phyloP scores from a whole-genome alignment of 2,797 vertebrate genomes.

The Pangasius krempfi region DNA sequence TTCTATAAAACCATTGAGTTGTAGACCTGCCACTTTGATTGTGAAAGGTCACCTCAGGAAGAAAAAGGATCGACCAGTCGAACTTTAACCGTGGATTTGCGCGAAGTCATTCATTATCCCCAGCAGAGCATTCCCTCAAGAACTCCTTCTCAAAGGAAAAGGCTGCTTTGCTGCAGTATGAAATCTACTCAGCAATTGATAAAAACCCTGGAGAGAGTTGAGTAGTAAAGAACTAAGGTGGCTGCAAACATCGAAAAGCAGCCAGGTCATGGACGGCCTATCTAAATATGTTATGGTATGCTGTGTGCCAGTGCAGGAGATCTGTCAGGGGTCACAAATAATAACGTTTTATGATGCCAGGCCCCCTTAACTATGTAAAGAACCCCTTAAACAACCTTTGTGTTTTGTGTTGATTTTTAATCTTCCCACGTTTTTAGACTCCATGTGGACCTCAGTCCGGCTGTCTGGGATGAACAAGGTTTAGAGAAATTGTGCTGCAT shows the following conservation, averaged over 20 bases:
- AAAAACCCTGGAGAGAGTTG: slow-evolving; percentile 43
- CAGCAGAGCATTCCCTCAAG: slow-evolving; percentile 36
- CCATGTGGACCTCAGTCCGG: neutral
- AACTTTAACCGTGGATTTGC: slow-evolving; percentile 42
- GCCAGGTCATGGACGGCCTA: neutral
- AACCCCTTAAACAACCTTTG: neutral
- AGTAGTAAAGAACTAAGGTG: slow-evolving; percentile 39
- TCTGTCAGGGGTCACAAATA: neutral
- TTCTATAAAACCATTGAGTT: slow-evolving; percentile 3
- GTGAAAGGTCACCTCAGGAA: slow-evolving; percentile 33
- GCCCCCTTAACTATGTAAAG: neutral
- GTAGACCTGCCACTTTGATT: slow-evolving; percentile 25
- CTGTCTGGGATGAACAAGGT: neutral
- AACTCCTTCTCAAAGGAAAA: slow-evolving; percentile 42
- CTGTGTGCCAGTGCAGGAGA: neutral
- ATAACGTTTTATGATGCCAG: neutral
- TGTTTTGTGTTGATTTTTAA: neutral
- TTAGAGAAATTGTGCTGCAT: neutral
- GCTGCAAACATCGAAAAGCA: slow-evolving; percentile 14
- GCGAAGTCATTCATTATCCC: slow-evolving; percentile 39
- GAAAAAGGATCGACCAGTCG: slow-evolving; percentile 14
- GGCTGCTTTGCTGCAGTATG: slow-evolving; percentile 40
- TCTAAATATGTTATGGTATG: neutral
- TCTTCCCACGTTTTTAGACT: neutral
- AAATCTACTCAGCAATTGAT: slow-evolving; percentile 54